Base-by-base conservation (phyloP, 92 coral and sea anemone genomes). In the Porites cylindrica region DNA sequence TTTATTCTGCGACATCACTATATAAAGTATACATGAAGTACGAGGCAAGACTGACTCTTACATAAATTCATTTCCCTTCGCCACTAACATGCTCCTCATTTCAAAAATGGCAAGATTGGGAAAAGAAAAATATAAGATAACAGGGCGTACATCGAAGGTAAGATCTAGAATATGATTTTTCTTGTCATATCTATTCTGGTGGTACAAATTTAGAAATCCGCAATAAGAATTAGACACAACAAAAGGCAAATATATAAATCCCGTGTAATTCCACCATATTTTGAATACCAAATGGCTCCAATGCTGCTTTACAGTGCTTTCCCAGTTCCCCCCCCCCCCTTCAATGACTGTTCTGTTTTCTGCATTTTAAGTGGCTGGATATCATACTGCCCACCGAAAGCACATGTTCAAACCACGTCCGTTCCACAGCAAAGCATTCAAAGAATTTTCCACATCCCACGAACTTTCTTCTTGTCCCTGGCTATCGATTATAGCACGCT, bases 351-450 rank as follows among this genome's bases (percentile, higher is more conserved):
- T 79, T 79, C 62, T 79, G 66, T 79, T 79, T 79, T 79, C 83
- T 21, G 83, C 54, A 78, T 78, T 78, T 78, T 78, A 78, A 78
- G 83, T 14, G 59, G 59, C 52, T 52, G 78, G 26, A 74, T 50
- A 74, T 74, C 63, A 4, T 74, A 54, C 61, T 18, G 21, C 19
- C 24, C 43, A 74, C 78, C 63, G 78, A 65, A 65, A 95, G 70
- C 98, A 95, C 52, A 67, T 85, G 75, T 90, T 93, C 60, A 54
- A 77, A 0, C 98, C 98, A 47, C 84, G 90, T 47, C 98, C 96
- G 76, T 95, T 95, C 98, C 98, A 95, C 58, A 52, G 58, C 56
- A 94, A 76, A 14, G 98, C 97, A 84, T 96, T 96, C 77, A 96
- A 63, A 10, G 96, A 89, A 60, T 89, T 91, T 58, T 91, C 93